A percentile compares a stretch with the other conserved stretches of the same genome.
Conservation (phyloP, 2,888 invertebrate genomes). For the Deilephila elpenor region DNA sequence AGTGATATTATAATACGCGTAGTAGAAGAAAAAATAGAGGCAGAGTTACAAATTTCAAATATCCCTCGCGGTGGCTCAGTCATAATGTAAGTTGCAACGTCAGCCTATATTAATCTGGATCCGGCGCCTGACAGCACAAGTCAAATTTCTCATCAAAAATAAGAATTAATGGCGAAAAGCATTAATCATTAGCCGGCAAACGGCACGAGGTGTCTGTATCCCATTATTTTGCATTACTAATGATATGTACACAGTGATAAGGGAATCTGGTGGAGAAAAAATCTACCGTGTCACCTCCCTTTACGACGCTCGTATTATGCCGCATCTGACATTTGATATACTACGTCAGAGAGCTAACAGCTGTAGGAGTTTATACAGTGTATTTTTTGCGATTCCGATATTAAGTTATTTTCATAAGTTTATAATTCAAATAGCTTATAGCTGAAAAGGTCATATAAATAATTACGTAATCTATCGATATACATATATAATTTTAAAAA, state of each 20-base stretch:
- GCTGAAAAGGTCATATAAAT: too few relatives aligned
- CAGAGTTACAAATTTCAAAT: not conserved
- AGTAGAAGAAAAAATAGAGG: slow-evolving; percentile 12
- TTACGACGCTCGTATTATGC: slow-evolving; percentile 57
- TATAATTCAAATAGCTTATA: too few relatives aligned
- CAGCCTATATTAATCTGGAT: slow-evolving; percentile 83
- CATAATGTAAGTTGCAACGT: slow-evolving; percentile 79
- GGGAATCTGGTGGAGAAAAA: slow-evolving; percentile 70
- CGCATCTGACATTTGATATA: slow-evolving; percentile 31
- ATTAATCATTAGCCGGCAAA: slow-evolving; percentile 84
- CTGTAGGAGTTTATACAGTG: not conserved
- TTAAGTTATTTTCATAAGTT: not conserved
- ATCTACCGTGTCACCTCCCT: slow-evolving; percentile 70
- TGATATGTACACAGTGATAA: slow-evolving; percentile 82
- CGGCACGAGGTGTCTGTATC: slow-evolving; percentile 84
- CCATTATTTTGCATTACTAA: slow-evolving; percentile 85
- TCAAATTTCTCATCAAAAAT: slow-evolving; percentile 85
- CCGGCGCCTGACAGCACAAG: slow-evolving; percentile 82
- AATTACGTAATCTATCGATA: not conserved
- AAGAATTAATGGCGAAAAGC: slow-evolving; percentile 83
- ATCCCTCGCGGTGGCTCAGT: slow-evolving; percentile 46
- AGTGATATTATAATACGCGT: not conserved
- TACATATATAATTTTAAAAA: too few relatives aligned
- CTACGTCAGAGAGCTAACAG: not conserved
- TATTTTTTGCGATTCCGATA: not conserved